Evolutionary conservation across 2,113 vertebrate species (phyloP), one percentile per base, ranked within the genome.

Genomic region (Sapajus apella): DNA sequence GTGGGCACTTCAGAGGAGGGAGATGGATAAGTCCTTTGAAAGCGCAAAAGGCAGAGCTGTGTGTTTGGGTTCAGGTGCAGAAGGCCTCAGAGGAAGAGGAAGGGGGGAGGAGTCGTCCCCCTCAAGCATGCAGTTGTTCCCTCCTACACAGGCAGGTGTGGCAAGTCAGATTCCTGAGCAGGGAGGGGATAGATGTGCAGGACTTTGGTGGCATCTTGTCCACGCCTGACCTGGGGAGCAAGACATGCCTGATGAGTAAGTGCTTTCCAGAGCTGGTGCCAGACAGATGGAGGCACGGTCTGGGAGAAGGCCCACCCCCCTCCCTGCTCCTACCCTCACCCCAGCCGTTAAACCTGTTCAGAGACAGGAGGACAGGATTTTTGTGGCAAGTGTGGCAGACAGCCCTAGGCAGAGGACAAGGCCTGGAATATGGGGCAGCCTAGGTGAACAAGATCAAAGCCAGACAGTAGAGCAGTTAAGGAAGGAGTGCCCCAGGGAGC

Each of bases 321-420:
- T 43, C 64, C 45, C 72, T 58, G 6, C 43, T 9, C 50, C n/a
- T 55, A 12, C 61, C 45, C 43, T 52, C 17, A 2, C 47, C 23
- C 17, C 3, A 17, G 85, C 94, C 5, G 96, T 90, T 95, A 85
- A 58, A 97, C 97, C 37, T 61, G 96, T 96, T 95, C 81, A 16
- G 76, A 68, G 79, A 73, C 23, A 32, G 0, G n/a, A 75, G 52
- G 89, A 81, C 45, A 56, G 80, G 87, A 95, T 82, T 94, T 97
- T 43, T 93, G 83, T 88, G 95, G 92, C 81, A 4, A 52, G 80
- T 7, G 21, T 45, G 82, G 87, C 66, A 30, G 88, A 93, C 32
- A 40, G 85, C 81, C 77, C 75, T 2, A 30, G 85, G 56, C 56
- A 35, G 95, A 92, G 88, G 87, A 43, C 70, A 43, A 50, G 87